Evolutionary conservation across 2,113 vertebrate genomes (phyloP), one percentile per base, ranked within the genome.

Genomic region (Monopterus albus): DNA sequence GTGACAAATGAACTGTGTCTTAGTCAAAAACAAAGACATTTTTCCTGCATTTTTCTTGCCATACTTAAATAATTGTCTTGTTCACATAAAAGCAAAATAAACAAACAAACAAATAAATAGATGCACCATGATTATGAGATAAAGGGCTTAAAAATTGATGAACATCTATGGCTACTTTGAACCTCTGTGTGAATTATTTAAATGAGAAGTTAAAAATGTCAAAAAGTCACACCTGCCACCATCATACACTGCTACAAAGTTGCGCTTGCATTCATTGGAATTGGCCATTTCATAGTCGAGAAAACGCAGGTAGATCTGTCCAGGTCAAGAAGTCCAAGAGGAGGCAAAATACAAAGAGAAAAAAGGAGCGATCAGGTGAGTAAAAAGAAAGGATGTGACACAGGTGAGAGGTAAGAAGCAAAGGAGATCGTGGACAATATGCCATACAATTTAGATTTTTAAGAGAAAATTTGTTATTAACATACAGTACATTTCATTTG

Each of bases 201-300:
- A 61, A 64, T 40, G 26, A 29, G 23, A 40, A 14, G 45, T 20
- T 36, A 26, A 55, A 76, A 39, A 51, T n/a, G n/a, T n/a, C n/a
- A 63, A 28, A 62, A 25, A 38, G 29, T 45, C 84, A 3, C 58
- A 91, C 90, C 90, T 97, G 91, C 98, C 96, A 28, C 98, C 98
- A 0, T 99, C 98, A n/a, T 99, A 99, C 60, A 99, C 96, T 0
- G 97, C 98, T 82, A 99, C 97, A 57, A 98, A 99, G 84, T 99
- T 99, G 74, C 96, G 91, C 86, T 99, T 99, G 88, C 98, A 99
- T 76, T 99, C 98, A 0, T 99, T 99, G 50, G 97, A 99, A 81
- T 99, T 98, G 89, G 98, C 95, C 97, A 99, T 98, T 91, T 99
- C 96, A 2, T 99, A 99, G 92, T 99, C 97, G 87, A 99, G 92